Base-by-base conservation (phyloP, 2,888 invertebrate species). In the Acleris emargana region DNA sequence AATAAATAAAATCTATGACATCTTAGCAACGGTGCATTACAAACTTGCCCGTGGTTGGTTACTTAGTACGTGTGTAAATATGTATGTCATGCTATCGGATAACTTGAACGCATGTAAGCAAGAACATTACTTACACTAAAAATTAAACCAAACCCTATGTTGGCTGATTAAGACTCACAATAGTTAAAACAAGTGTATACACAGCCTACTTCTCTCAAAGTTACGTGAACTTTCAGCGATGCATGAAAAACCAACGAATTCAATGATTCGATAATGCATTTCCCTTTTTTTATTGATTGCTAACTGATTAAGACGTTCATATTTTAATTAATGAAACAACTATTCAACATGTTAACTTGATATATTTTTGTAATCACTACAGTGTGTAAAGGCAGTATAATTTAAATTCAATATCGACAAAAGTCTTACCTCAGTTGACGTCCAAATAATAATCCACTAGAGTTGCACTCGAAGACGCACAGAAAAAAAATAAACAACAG, bases 401-500 rank as follows among this genome's bases (percentile, higher is more conserved):
- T 49, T 20, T 16, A 51, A 60, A 38, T 57, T 18, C 32, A 45
- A 50, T 60, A 61, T 67, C 67, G 62, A 67, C 58, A 54, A 59
- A 4, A 25, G 20, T 54, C 67, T 68, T 59, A 72, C 84, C 85
- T 78, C 74, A 77, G 75, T 78, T 75, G 73, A 76, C 72, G 77
- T 78, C 78, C 79, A 79, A 79, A 71, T 70, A 61, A 66, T 57
- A 61, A 66, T 61, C 66, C 66, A 64, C 58, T 38, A 52, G 60
- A 62, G 22, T 58, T 60, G 54, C 62, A 53, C 73, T 73, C 70
- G 62, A 70, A 68, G 69, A 68, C 74, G 73, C 74, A 76, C 73
- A 72, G 66, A 73, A 76, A 64, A 72, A 32, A 18, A 74, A 68
- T 68, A 82, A 84, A 82, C 77, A 79, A 79, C 83, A 60, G 80